Conservation (phyloP, 2,113 vertebrate genomes). For the Coptodon bakossiorum region DNA sequence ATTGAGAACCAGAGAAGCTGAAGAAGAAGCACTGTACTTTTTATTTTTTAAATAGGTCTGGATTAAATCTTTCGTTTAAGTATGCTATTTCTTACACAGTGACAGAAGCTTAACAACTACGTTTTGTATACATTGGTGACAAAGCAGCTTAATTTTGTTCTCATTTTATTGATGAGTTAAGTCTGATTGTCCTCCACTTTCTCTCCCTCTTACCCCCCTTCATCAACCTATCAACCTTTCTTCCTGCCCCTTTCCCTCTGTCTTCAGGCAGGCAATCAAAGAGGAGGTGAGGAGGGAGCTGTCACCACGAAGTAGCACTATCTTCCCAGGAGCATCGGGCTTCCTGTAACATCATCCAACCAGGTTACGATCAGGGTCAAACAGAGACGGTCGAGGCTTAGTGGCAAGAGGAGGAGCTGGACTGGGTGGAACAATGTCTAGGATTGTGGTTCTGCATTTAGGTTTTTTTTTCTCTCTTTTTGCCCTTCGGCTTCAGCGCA, state of each 20-base stretch:
- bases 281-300: constrained; percentile 80
- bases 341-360: constrained; percentile 78
- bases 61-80: background rate
- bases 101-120: background rate
- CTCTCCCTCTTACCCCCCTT: background rate
- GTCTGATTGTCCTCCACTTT: background rate
- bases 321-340: constrained; percentile 57
- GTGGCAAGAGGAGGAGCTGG: background rate
- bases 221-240: background rate
- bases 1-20: background rate
- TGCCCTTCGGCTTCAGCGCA: background rate
- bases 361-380: constrained; percentile 56
- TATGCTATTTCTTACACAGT: background rate
- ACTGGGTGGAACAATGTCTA: constrained; percentile 58
- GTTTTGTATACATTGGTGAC: background rate
- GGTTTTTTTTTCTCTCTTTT: background rate
- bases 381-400: constrained; percentile 31
- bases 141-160: background rate
- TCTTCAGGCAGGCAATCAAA: constrained; percentile 76
- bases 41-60: background rate
- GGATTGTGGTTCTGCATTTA: constrained; percentile 58
- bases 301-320: constrained; percentile 50
- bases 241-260: background rate
- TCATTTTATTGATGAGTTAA: background rate
- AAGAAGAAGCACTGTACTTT: background rate